Percentiles rank a stretch among this genome's conserved stretches.
These are phyloP conservation scores for Mohoua ochrocephala DNA, from an alignment of 2,113 vertebrate genomes.

Conservation along the genomic window DNA sequence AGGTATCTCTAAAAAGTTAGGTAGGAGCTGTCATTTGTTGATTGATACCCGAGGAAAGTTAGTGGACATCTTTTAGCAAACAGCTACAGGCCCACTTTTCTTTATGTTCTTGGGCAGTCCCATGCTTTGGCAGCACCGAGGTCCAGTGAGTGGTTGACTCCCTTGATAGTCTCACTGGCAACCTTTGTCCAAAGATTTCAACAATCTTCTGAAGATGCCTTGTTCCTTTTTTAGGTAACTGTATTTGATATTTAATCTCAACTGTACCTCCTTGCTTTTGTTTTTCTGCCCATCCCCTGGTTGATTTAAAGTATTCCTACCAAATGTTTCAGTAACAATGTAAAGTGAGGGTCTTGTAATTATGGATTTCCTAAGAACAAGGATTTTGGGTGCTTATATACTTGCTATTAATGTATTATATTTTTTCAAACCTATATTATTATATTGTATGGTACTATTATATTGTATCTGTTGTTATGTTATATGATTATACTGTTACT, in stretches of 20 bases:
- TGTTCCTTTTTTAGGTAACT: background rate
- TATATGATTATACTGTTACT: background rate
- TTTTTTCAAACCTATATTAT: background rate
- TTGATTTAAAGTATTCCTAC: background rate
- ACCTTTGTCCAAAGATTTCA: background rate
- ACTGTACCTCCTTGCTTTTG: background rate
- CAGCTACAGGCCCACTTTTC: background rate
- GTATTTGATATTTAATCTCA: background rate
- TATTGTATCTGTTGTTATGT: background rate
- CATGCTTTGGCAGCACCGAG: background rate
- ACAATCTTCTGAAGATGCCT: rapidly evolving
- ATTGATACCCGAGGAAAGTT: background rate
- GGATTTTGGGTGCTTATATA: background rate
- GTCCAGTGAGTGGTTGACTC: background rate
- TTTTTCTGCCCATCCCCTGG: background rate
- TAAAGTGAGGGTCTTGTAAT: background rate
- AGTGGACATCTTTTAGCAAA: background rate
- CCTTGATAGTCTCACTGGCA: background rate
- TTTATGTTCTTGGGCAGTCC: background rate
- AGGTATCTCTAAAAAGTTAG: background rate
- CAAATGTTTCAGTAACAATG: background rate
- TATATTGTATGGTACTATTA: background rate
- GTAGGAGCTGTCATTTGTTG: background rate
- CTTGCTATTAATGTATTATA: background rate
- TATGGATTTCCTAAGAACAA: background rate